Evolutionary conservation across 92 coral and sea anemone genomes (phyloP).

Genomic region (Siderastrea radians): DNA sequence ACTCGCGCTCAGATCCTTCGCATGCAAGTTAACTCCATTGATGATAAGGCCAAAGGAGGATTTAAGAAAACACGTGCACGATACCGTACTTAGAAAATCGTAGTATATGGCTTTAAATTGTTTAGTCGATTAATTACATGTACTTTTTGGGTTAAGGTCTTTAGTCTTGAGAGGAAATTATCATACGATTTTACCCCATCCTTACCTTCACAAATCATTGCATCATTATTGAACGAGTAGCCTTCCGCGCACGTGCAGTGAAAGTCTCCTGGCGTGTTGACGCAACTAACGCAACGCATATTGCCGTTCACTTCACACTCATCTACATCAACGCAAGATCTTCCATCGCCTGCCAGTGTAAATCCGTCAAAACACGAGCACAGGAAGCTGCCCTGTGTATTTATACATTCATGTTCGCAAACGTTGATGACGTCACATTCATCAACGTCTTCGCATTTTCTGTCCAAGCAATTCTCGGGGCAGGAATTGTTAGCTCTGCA

Average conservation of each 20-base stretch:
- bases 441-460: slow-evolving; percentile 58
- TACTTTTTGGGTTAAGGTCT: too few relatives aligned
- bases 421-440: slow-evolving; percentile 50
- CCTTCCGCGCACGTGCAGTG: slow-evolving; percentile 69
- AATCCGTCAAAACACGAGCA: slow-evolving; percentile 69
- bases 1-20: too few relatives aligned
- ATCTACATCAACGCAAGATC: slow-evolving; percentile 56
- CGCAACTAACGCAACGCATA: slow-evolving; percentile 44
- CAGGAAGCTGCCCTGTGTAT: slow-evolving; percentile 56
- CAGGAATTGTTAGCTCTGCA: slow-evolving; percentile 60
- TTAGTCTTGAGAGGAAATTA: too few relatives aligned
- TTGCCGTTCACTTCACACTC: slow-evolving; percentile 49
- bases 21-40: too few relatives aligned
- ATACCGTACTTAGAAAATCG: too few relatives aligned
- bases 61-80: too few relatives aligned
- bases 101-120: too few relatives aligned
- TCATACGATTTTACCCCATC: not conserved
- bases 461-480: slow-evolving; percentile 19
- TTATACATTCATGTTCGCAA: slow-evolving; percentile 65
- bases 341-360: slow-evolving; percentile 33
- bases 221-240: slow-evolving; percentile 34
- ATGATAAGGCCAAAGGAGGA: too few relatives aligned
- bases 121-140: too few relatives aligned
- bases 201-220: slow-evolving; percentile 35
- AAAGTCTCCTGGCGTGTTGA: slow-evolving; percentile 54